Conservation (phyloP, 37 sponge, comb jelly and placozoan species). For the Petrosia ficiformis region DNA sequence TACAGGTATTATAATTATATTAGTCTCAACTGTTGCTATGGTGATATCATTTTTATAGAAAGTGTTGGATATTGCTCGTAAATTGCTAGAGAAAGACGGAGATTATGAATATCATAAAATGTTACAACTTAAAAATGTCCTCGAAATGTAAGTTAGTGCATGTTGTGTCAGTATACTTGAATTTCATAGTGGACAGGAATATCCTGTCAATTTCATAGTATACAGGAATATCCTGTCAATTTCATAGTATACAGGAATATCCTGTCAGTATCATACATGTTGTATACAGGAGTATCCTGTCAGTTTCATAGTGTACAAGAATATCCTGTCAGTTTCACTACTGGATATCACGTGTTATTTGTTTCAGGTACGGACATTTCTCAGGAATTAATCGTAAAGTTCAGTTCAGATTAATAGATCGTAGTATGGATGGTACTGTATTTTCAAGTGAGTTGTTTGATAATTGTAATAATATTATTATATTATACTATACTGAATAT, state of each 20-base stretch:
- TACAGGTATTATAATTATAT: conserved; percentile 54
- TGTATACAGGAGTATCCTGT: too few relatives aligned
- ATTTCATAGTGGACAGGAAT: too few relatives aligned
- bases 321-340: too few relatives aligned
- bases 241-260: too few relatives aligned
- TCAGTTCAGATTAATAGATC: conserved; percentile 53
- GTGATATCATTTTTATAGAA: conserved; percentile 32
- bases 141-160: conserved; percentile 82
- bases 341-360: too few relatives aligned
- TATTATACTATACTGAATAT: not conserved
- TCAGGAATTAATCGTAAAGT: conserved; percentile 81
- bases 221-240: too few relatives aligned
- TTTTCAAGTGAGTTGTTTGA: not conserved
- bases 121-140: conserved; percentile 71
- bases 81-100: conserved; percentile 48
- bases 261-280: too few relatives aligned
- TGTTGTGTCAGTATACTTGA: not conserved
- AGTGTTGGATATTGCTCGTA: conserved; percentile 74
- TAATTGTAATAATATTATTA: not conserved
- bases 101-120: conserved; percentile 49
- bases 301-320: too few relatives aligned
- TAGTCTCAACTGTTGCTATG: not conserved
- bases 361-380: conserved; percentile 67
- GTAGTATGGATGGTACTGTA: conserved; percentile 9
- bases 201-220: too few relatives aligned